Conservation (phyloP, 2,113 vertebrate genomes). For the Hypanus sabinus region DNA sequence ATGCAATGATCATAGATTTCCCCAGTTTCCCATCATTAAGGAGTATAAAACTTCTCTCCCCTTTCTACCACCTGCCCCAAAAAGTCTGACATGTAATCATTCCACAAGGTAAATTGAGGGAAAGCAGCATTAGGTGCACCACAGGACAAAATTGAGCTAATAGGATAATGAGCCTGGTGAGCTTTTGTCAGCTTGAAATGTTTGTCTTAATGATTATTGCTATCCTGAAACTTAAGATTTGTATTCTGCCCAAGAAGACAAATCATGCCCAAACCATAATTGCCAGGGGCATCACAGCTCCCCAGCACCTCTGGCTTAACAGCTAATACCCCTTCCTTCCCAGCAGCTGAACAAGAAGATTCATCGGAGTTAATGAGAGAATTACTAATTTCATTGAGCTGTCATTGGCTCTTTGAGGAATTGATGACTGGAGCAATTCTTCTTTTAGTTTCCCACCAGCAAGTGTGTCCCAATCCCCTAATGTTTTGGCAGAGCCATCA, state of each 20-base stretch:
- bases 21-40: slow-evolving; percentile 45
- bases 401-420: slow-evolving; percentile 55
- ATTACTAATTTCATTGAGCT: slow-evolving; percentile 69
- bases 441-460: slow-evolving; percentile 52
- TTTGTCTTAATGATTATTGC: slow-evolving; percentile 68
- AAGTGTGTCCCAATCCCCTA: slow-evolving; percentile 52
- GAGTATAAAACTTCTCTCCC: slow-evolving; percentile 43
- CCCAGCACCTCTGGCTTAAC: slow-evolving; percentile 64
- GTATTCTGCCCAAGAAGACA: slow-evolving; percentile 65
- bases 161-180: slow-evolving; percentile 20
- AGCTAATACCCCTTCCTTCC: slow-evolving; percentile 69
- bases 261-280: slow-evolving; percentile 67
- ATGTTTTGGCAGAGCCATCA: slow-evolving; percentile 6
- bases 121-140: slow-evolving; percentile 20
- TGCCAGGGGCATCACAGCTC: slow-evolving; percentile 65
- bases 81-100: slow-evolving; percentile 4
- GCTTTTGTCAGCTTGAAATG: slow-evolving; percentile 52
- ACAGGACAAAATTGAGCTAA: slow-evolving; percentile 29
- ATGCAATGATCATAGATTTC: slow-evolving; percentile 46
- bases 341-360: slow-evolving; percentile 66
- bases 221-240: slow-evolving; percentile 65
- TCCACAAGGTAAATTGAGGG: slow-evolving; percentile 18
- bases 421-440: slow-evolving; percentile 56
- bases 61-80: too few relatives aligned
- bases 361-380: slow-evolving; percentile 67